These are phyloP conservation scores for Phoxinus phoxinus DNA, from an alignment of 2,113 vertebrate species.

Conservation along the genomic window DNA sequence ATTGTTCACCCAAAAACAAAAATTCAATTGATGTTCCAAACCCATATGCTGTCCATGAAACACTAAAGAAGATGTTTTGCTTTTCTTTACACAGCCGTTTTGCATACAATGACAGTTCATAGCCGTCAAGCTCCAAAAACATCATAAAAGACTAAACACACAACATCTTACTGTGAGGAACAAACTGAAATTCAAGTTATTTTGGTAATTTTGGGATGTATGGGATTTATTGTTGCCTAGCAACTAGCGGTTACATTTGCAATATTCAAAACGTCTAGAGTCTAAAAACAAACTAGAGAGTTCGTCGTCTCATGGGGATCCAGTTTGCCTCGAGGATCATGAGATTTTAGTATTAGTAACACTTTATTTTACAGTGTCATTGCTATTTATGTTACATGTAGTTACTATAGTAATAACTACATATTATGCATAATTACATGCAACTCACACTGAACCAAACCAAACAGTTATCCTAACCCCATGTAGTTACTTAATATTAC, in stretches of 20 bases:
- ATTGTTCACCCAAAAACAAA: not conserved
- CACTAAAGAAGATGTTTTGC: not conserved
- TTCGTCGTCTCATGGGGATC: not conserved
- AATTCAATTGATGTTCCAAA: not conserved
- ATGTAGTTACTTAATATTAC: too few species aligned
- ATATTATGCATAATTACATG: too few species aligned
- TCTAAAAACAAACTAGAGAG: not conserved
- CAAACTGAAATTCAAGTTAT: not conserved
- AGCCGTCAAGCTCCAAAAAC: constrained; percentile 8
- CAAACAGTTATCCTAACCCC: too few species aligned
- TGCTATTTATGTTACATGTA: too few species aligned
- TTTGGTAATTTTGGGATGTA: constrained; percentile 4
- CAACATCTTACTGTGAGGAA: not conserved
- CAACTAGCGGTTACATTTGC: constrained; percentile 16
- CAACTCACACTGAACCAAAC: too few species aligned
- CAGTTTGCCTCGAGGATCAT: not conserved
- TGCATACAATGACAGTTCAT: constrained; percentile 3
- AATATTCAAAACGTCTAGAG: constrained; percentile 4
- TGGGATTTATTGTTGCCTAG: constrained; percentile 31
- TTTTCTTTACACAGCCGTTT: not conserved
- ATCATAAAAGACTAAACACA: not conserved
- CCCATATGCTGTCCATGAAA: not conserved
- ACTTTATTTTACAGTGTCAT: too few species aligned
- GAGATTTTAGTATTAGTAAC: not conserved
- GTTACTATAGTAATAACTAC: too few species aligned